Conservation (phyloP, 1,140 invertebrate species). For the Pseudomyrmex dendroicus region DNA sequence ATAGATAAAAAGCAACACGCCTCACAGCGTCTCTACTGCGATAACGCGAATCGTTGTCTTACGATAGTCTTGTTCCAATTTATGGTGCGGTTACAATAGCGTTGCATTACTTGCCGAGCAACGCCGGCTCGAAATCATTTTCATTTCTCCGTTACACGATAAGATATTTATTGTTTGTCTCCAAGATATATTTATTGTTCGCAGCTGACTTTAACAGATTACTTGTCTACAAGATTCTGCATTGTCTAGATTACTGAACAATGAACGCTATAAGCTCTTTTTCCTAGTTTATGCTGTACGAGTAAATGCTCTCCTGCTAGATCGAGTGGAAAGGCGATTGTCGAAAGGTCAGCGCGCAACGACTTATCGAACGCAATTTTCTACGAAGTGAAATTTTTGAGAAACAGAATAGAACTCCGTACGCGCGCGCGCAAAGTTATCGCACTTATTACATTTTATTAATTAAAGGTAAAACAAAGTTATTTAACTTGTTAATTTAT, state of each 20-base stretch:
- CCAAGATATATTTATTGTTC: too few relatives aligned
- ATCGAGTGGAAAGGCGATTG: slow-evolving; percentile 47
- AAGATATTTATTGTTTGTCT: too few relatives aligned
- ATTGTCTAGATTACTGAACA: slow-evolving; percentile 22
- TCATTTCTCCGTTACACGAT: too few relatives aligned
- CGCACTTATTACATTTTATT: too few relatives aligned
- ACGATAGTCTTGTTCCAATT: slow-evolving; percentile 47
- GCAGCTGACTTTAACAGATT: too few relatives aligned
- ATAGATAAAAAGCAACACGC: background rate
- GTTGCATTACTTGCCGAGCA: too few relatives aligned
- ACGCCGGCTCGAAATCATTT: too few relatives aligned
- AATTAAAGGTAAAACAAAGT: too few relatives aligned
- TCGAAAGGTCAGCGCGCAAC: slow-evolving; percentile 33
- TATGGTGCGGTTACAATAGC: too few relatives aligned
- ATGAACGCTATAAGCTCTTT: slow-evolving; percentile 27
- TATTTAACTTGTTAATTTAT: too few relatives aligned
- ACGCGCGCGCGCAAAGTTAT: background rate
- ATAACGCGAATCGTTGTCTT: slow-evolving; percentile 28
- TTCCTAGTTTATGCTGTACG: background rate
- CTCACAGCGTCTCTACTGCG: background rate
- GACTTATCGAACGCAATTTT: slow-evolving; percentile 32
- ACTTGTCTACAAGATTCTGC: too few relatives aligned
- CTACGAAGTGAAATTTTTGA: slow-evolving; percentile 17
- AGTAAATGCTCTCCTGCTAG: slow-evolving; percentile 23
- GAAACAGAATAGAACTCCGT: background rate